Percentiles rank a stretch among this genome's conserved stretches.
Evolutionary conservation across 2,888 invertebrate genomes (phyloP).

Genomic region (Nephrotoma flavescens): DNA sequence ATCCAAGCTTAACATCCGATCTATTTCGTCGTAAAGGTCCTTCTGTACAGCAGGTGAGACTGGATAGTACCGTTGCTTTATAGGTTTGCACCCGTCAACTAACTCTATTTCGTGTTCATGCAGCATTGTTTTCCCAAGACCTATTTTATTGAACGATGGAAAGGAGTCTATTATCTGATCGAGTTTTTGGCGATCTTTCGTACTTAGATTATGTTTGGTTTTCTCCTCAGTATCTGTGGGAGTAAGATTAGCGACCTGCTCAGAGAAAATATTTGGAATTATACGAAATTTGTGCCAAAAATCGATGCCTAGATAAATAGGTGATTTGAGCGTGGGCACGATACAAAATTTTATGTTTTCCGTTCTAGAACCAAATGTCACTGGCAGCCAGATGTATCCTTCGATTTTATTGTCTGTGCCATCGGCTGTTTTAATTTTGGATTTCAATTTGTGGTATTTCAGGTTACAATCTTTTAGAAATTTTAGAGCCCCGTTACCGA

Average conservation of each 20-base stretch:
- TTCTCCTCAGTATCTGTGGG: too few relatives aligned
- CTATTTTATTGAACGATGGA: background rate
- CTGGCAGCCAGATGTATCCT: background rate
- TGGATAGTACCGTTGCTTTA: too few relatives aligned
- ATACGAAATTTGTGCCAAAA: too few relatives aligned
- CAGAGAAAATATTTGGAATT: too few relatives aligned
- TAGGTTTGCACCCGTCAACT: background rate
- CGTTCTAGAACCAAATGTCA: background rate
- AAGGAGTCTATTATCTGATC: background rate
- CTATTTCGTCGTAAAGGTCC: too few relatives aligned
- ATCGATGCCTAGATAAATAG: too few relatives aligned
- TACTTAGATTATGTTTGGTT: too few relatives aligned
- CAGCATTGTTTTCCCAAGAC: background rate
- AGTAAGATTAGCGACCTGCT: too few relatives aligned
- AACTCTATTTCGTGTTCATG: background rate
- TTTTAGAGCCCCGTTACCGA: background rate
- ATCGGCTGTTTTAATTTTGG: background rate
- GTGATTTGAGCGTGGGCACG: too few relatives aligned
- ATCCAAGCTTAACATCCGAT: too few relatives aligned
- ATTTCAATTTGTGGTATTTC: background rate
- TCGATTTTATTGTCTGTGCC: background rate
- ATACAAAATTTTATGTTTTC: background rate
- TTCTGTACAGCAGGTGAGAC: too few relatives aligned
- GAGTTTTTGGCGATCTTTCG: background rate
- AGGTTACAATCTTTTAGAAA: background rate